Evolutionary conservation across 2,797 vertebrate genomes (phyloP).

Genomic region (Periparus ater): DNA sequence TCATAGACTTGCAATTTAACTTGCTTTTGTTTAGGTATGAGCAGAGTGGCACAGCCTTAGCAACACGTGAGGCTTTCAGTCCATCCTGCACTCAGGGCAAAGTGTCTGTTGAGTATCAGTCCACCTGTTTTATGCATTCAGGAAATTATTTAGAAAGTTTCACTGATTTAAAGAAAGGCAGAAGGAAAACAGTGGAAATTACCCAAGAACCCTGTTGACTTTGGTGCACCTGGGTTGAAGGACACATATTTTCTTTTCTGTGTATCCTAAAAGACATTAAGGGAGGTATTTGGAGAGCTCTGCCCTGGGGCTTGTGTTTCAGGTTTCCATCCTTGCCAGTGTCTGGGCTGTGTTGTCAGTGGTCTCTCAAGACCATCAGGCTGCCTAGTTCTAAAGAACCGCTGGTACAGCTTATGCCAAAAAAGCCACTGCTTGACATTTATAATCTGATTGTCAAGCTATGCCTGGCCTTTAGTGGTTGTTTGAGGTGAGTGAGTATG

Average conservation of each 20-base stretch:
- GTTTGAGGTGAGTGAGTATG: background rate
- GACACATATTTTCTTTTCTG: background rate
- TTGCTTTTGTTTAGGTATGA: background rate
- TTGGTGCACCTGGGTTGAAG: background rate
- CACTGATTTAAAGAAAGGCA: background rate
- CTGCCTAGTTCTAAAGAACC: background rate
- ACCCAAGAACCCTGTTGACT: background rate
- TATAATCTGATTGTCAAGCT: background rate
- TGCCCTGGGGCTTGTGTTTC: background rate
- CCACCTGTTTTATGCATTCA: background rate
- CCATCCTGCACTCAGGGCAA: background rate
- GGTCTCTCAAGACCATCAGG: background rate
- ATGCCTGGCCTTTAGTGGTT: background rate
- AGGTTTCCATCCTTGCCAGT: background rate
- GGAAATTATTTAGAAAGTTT: background rate
- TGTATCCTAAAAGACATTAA: background rate
- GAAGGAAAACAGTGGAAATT: background rate
- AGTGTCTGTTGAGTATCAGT: background rate
- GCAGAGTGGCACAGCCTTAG: background rate
- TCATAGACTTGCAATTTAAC: background rate
- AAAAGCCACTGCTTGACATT: background rate
- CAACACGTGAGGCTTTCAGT: background rate
- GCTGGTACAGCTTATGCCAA: background rate
- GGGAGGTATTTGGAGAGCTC: background rate
- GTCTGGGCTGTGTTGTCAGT: background rate